These are phyloP conservation scores for Latrodectus elegans DNA, from an alignment of 2,888 invertebrate genomes.

Conservation along the genomic window DNA sequence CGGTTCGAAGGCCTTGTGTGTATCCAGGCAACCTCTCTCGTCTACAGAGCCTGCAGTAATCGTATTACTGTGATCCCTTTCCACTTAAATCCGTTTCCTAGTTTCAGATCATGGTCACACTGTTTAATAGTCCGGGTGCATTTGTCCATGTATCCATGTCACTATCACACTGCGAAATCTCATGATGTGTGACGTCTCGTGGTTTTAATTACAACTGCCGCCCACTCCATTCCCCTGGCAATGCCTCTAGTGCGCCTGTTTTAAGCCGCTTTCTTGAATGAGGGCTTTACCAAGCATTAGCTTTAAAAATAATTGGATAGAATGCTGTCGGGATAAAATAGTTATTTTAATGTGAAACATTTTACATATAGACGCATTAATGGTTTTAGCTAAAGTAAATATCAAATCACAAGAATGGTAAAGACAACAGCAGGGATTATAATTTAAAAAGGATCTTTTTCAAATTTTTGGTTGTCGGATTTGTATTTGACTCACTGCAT, in stretches of 20 bases:
- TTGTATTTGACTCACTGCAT: too few relatives aligned
- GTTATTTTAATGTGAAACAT: too few relatives aligned
- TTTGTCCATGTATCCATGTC: conserved; percentile 20
- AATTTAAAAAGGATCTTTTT: too few relatives aligned
- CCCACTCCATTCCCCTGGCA: not conserved
- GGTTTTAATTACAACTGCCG: conserved; percentile 43
- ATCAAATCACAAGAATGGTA: too few relatives aligned
- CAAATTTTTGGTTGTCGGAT: too few relatives aligned
- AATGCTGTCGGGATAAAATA: too few relatives aligned
- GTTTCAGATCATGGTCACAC: conserved; percentile 34
- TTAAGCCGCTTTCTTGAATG: not conserved
- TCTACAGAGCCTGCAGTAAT: conserved; percentile 25
- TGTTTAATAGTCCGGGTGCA: conserved; percentile 37
- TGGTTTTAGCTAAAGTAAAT: too few relatives aligned
- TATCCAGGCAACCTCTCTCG: conserved; percentile 41
- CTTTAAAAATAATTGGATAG: too few relatives aligned
- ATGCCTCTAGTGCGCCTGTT: not conserved
- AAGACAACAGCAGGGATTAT: too few relatives aligned
- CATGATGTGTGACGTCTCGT: conserved; percentile 37
- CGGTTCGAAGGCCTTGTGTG: not conserved
- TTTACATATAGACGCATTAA: too few relatives aligned
- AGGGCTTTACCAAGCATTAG: not conserved
- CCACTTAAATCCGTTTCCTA: conserved; percentile 37
- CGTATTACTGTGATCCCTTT: conserved; percentile 40
- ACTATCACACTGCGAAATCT: conserved; percentile 41